Conservation (phyloP, 2,113 vertebrate genomes). For the Clarias macrocephalus region DNA sequence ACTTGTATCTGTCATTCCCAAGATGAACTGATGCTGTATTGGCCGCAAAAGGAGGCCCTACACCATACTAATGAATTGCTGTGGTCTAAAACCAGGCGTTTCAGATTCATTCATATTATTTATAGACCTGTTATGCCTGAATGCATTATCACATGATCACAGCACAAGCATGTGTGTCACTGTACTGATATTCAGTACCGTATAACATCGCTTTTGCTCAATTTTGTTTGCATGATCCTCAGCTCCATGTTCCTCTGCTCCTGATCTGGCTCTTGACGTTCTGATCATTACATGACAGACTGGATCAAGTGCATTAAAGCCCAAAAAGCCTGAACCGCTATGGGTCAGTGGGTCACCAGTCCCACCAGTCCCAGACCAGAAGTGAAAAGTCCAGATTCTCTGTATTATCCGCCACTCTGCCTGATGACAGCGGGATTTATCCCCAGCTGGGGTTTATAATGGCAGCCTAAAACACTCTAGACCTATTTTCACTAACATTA, state of each 20-base stretch:
- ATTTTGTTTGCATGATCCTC: background rate
- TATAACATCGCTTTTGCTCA: background rate
- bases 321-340: background rate
- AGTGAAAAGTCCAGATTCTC: background rate
- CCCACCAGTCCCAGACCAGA: too few relatives aligned
- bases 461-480: conserved; percentile 17
- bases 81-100: too few relatives aligned
- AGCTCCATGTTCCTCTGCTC: too few relatives aligned
- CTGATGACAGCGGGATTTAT: background rate
- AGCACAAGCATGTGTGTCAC: too few relatives aligned
- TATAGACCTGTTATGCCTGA: too few relatives aligned
- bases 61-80: too few relatives aligned
- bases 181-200: background rate
- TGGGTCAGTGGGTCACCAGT: background rate
- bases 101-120: too few relatives aligned
- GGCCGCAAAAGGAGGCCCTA: too few relatives aligned
- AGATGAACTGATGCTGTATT: too few relatives aligned
- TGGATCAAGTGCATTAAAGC: conserved; percentile 2
- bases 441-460: conserved; percentile 8
- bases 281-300: background rate
- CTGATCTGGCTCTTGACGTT: background rate
- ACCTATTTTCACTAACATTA: conserved; percentile 13
- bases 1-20: too few relatives aligned
- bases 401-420: background rate
- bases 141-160: too few relatives aligned